phyloP scores from a whole-genome alignment of 2,888 invertebrate species.

The Slavum lentiscoides region DNA sequence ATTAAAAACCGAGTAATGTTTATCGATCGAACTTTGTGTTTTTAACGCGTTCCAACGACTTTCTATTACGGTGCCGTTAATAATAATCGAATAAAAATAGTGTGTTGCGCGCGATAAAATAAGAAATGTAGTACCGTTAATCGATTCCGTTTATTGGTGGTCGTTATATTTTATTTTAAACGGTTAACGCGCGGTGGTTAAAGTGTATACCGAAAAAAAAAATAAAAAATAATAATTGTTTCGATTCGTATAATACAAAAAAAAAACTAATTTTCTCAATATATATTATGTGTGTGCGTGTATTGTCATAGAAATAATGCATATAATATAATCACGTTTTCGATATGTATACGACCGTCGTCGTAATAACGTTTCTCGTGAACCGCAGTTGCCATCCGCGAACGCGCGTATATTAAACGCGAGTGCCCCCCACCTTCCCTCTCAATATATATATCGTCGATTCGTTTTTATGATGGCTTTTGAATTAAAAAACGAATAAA shows the following conservation, averaged over 20 bases:
- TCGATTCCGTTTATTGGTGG: constrained; percentile 20
- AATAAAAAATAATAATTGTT: constrained; percentile 28
- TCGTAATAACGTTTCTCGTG: constrained; percentile 14
- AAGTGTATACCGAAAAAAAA: too few relatives aligned
- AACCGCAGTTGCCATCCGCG: not conserved
- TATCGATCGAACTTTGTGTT: too few relatives aligned
- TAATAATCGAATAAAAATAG: too few relatives aligned
- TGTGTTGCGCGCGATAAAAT: too few relatives aligned
- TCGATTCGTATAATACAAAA: not conserved
- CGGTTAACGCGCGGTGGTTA: not conserved
- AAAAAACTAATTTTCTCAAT: constrained; percentile 19
- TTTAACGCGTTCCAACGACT: too few relatives aligned
- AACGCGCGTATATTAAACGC: constrained; percentile 14
- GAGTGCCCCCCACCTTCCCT: not conserved
- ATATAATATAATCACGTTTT: constrained; percentile 29
- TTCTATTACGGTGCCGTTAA: too few relatives aligned
- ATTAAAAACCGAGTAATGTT: too few relatives aligned
- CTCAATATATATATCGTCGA: constrained; percentile 24
- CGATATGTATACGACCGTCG: constrained; percentile 15
- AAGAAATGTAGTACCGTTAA: too few relatives aligned
- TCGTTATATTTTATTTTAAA: constrained; percentile 23
- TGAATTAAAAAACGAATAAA: constrained; percentile 34
- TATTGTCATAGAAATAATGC: not conserved
- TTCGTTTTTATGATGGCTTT: constrained; percentile 40
- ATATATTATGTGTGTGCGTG: not conserved